Conservation (phyloP, 2,113 vertebrate genomes). For the Sapayoa aenigma region DNA sequence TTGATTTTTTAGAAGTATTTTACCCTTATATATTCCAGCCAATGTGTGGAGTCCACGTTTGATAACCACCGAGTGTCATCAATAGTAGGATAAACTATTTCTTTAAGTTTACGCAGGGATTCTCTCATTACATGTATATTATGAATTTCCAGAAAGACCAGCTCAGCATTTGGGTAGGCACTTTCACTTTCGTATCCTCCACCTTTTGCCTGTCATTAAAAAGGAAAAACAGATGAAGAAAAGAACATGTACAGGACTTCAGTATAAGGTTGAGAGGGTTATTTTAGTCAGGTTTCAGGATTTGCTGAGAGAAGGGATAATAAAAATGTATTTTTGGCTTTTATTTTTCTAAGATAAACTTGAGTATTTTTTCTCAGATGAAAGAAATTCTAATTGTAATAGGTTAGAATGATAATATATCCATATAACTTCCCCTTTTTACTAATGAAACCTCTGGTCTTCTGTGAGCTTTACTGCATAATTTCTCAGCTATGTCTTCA, state of each 20-base stretch:
- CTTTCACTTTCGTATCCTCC: slow-evolving; percentile 92
- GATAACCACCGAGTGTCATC: slow-evolving; percentile 91
- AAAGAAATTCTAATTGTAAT: not conserved
- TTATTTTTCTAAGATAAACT: not conserved
- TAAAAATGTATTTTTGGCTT: not conserved
- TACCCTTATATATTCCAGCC: slow-evolving; percentile 95
- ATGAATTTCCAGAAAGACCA: slow-evolving; percentile 92
- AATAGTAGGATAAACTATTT: slow-evolving; percentile 89
- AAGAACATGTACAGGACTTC: not conserved
- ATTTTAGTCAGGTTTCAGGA: not conserved
- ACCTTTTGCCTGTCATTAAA: slow-evolving; percentile 84
- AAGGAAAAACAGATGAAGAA: not conserved
- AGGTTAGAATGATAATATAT: not conserved
- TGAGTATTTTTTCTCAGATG: not conserved
- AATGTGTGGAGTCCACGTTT: slow-evolving; percentile 89
- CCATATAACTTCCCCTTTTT: not conserved
- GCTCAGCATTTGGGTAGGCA: slow-evolving; percentile 89
- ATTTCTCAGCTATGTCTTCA: not conserved
- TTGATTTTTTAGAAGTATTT: not conserved
- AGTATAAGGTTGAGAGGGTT: not conserved
- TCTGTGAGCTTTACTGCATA: not conserved
- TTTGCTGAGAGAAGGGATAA: not conserved
- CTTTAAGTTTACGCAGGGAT: slow-evolving; percentile 92
- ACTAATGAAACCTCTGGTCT: not conserved
- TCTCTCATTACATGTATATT: slow-evolving; percentile 99